phyloP scores from a whole-genome alignment of 2,113 vertebrate species.

The Ophiodon elongatus region DNA sequence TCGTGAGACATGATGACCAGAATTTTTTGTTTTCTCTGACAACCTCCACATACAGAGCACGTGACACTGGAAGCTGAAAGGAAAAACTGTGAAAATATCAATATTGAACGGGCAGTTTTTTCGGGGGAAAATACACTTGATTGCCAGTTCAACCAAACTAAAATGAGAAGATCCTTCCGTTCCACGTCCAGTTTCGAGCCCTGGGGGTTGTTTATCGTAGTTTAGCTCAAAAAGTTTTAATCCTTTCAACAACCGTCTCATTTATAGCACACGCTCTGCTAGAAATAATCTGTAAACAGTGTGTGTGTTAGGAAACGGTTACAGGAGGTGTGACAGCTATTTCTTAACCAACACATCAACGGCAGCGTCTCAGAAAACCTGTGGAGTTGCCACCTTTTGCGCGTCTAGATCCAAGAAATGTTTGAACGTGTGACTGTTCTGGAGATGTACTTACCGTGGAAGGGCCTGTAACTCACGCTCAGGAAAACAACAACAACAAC shows the following conservation, averaged over 20 bases:
- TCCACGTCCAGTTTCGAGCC: not conserved
- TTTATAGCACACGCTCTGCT: not conserved
- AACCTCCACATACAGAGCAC: not conserved
- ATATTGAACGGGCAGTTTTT: not conserved
- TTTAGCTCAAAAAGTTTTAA: not conserved
- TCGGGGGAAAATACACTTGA: not conserved
- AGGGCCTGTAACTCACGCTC: not conserved
- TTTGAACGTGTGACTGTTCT: not conserved
- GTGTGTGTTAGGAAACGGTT: not conserved
- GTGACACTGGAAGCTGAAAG: not conserved
- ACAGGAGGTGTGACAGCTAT: not conserved
- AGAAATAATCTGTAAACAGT: not conserved
- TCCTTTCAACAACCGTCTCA: not conserved
- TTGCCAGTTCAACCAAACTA: not conserved
- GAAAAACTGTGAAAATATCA: not conserved
- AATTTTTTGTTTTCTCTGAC: not conserved
- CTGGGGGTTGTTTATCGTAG: not conserved
- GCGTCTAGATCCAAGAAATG: not conserved
- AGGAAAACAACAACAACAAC: not conserved
- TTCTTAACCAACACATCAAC: not conserved
- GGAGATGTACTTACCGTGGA: not conserved
- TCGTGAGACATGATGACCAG: not conserved
- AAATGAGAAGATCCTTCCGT: not conserved
- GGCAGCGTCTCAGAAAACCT: not conserved
- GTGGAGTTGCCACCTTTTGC: not conserved